Percentiles rank a stretch among this genome's conserved stretches.
phyloP scores from a whole-genome alignment of 1,140 invertebrate genomes.

The Choristoneura fumiferana region DNA sequence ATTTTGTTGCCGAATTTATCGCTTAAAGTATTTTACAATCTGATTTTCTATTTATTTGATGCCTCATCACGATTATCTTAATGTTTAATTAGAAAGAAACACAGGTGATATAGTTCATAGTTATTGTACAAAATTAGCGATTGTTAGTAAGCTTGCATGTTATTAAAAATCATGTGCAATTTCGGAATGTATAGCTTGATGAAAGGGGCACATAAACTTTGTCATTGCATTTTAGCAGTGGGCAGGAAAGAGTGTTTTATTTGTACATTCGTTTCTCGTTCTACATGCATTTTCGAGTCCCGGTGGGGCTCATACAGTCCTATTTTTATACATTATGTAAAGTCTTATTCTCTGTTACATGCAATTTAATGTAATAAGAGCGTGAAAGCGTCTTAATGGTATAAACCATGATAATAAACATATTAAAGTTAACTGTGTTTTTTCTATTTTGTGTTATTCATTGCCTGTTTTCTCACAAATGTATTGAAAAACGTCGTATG shows the following conservation, averaged over 20 bases:
- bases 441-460: too few species aligned
- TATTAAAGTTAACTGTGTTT: slow-evolving; percentile 71
- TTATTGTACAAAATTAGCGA: slow-evolving; percentile 66
- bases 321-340: slow-evolving; percentile 78
- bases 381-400: slow-evolving; percentile 67
- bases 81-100: slow-evolving; percentile 53
- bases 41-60: slow-evolving; percentile 65
- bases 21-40: slow-evolving; percentile 47
- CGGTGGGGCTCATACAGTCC: slow-evolving; percentile 67
- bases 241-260: slow-evolving; percentile 58
- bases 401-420: slow-evolving; percentile 73
- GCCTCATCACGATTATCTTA: slow-evolving; percentile 38
- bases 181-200: slow-evolving; percentile 58
- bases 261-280: slow-evolving; percentile 71
- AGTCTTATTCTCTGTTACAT: slow-evolving; percentile 74
- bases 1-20: slow-evolving; percentile 64
- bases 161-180: slow-evolving; percentile 74
- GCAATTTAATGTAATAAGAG: slow-evolving; percentile 68
- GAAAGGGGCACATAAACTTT: slow-evolving; percentile 55
- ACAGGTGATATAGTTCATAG: slow-evolving; percentile 65
- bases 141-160: slow-evolving; percentile 68
- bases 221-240: slow-evolving; percentile 76
- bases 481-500: too few species aligned
- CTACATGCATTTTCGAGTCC: slow-evolving; percentile 73
- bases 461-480: too few species aligned